Percentiles rank a stretch among this genome's conserved stretches.
These are phyloP conservation scores for Smithornis capensis DNA, from an alignment of 2,113 vertebrate genomes.

Conservation along the genomic window DNA sequence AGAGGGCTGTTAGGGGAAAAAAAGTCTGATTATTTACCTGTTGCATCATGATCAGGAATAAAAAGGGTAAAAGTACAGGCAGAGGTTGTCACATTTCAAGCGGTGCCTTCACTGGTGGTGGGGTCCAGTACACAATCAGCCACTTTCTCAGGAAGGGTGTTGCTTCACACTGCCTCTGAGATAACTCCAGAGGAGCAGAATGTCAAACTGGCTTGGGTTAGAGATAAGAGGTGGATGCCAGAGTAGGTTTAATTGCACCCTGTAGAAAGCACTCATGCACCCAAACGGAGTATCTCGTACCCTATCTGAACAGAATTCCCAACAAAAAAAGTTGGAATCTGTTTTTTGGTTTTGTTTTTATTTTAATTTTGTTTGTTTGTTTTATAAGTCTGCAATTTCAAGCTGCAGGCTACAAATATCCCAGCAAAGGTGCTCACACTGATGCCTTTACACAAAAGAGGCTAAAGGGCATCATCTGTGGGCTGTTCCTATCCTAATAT, in stretches of 20 bases:
- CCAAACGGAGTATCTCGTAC: background rate
- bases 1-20: background rate
- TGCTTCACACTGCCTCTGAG: background rate
- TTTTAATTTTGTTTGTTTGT: background rate
- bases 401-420: background rate
- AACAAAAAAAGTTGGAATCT: background rate
- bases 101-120: background rate
- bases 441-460: background rate
- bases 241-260: background rate
- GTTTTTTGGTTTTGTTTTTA: background rate
- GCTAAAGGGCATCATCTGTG: background rate
- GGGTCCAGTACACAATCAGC: background rate
- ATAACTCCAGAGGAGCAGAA: background rate
- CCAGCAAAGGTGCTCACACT: background rate
- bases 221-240: background rate
- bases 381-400: background rate
- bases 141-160: background rate
- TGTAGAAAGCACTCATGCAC: background rate
- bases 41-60: rapidly evolving
- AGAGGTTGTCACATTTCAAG: background rate
- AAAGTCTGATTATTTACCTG: background rate
- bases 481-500: background rate
- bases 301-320: background rate
- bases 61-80: background rate
- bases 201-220: background rate